Percentiles rank a stretch among this genome's conserved stretches.
Conservation (phyloP, 2,888 invertebrate genomes). For the Melieria crassipennis region DNA sequence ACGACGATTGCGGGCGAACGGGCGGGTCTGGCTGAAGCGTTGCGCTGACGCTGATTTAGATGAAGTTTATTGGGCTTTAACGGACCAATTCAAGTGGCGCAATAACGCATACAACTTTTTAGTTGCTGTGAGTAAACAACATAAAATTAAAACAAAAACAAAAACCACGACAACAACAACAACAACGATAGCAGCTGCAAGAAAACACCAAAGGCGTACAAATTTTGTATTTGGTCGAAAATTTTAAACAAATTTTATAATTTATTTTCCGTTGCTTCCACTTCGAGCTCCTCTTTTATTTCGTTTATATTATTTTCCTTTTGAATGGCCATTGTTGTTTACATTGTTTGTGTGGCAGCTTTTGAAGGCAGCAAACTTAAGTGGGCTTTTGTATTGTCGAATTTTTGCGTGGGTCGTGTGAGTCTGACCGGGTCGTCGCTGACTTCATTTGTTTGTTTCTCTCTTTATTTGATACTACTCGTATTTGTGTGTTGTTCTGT, state of each 20-base stretch:
- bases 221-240: background rate
- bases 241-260: slow-evolving; percentile 5
- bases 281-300: background rate
- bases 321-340: slow-evolving; percentile 2
- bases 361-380: no score
- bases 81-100: slow-evolving; percentile 12
- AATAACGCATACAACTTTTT: slow-evolving; percentile 9
- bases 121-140: background rate
- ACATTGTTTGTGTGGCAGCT: slow-evolving; percentile 9
- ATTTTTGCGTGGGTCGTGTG: no score
- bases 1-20: no score
- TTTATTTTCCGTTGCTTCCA: no score
- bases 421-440: no score
- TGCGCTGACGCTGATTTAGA: slow-evolving; percentile 49
- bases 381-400: no score
- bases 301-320: background rate
- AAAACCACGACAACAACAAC: background rate
- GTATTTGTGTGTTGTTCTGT: slow-evolving; percentile 39
- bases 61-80: slow-evolving; percentile 18
- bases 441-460: slow-evolving; percentile 5
- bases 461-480: slow-evolving; percentile 23
- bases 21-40: background rate
- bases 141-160: background rate
- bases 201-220: background rate
- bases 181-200: background rate